Conservation (phyloP, 2,113 vertebrate genomes). For the Epinephelus fuscoguttatus region DNA sequence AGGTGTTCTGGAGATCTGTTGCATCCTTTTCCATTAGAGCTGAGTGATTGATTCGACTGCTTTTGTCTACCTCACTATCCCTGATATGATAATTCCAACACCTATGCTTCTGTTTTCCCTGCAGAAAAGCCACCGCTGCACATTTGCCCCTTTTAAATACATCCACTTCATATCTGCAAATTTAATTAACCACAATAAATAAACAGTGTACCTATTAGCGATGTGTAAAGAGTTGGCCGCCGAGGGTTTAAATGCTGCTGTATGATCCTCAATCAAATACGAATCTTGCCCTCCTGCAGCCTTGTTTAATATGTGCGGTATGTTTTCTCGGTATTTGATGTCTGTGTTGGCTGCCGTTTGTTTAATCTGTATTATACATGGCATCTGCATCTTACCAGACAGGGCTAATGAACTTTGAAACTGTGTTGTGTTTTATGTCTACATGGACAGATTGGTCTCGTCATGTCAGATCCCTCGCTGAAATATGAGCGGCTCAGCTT, state of each 20-base stretch:
- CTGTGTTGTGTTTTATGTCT: slow-evolving; percentile 41
- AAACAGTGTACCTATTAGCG: not conserved
- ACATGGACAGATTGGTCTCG: slow-evolving; percentile 1
- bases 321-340: slow-evolving; percentile 22
- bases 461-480: slow-evolving; percentile 23
- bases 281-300: not conserved
- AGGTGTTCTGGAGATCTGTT: slow-evolving; percentile 64
- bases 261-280: slow-evolving; percentile 16
- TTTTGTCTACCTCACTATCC: slow-evolving; percentile 4
- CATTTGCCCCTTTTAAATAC: slow-evolving; percentile 8
- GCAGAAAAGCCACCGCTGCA: not conserved
- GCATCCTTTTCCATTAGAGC: slow-evolving; percentile 57
- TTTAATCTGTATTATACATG: slow-evolving; percentile 29
- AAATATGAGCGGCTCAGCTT: not conserved
- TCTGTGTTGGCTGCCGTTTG: slow-evolving; percentile 54
- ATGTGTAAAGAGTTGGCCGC: not conserved
- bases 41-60: slow-evolving; percentile 55
- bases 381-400: slow-evolving; percentile 49
- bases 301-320: slow-evolving; percentile 26
- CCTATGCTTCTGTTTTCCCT: not conserved
- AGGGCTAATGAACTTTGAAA: slow-evolving; percentile 70
- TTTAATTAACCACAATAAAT: slow-evolving; percentile 36
- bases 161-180: slow-evolving; percentile 22
- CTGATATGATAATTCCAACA: slow-evolving; percentile 29
- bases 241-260: not conserved